Base-by-base conservation (phyloP, 2,888 invertebrate species). In the Lymantria dispar region DNA sequence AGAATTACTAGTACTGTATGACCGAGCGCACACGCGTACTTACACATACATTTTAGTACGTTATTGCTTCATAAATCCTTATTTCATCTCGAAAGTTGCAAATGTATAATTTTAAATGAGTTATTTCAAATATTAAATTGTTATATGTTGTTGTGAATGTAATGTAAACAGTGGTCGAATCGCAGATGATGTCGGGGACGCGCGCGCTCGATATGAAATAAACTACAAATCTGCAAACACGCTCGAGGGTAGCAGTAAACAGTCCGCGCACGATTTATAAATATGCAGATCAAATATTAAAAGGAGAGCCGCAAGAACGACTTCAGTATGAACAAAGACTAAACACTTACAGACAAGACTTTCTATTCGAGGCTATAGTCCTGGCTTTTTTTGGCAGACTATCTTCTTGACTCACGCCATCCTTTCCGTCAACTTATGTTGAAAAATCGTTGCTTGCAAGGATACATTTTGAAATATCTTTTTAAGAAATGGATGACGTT, bases 241-340 rank as follows among this genome's bases (percentile, higher is more conserved):
- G 67, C 70, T 66, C 60, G 64, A 62, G 67, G 66, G 63, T 55
- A 61, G 52, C 54, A 50, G 68, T 75, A 68, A 72, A 75, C 76
- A 75, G 71, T 64, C 68, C 70, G 62, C 64, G 58, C 58, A 70
- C 70, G 80, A 76, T 84, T 83, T 84, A 85, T 84, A 84, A 84
- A 85, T 84, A 85, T 85, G 84, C 82, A 84, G 78, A 85, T 84
- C 85, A 84, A 84, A 85, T 84, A 85, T 83, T 85, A 84, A 84
- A 85, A 82, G 78, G 77, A 79, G 77, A 80, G 71, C 79, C 80
- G 68, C 81, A 76, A 80, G 84, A 83, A 80, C 74, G 81, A 80
- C 77, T 74, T 9, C 64, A 61, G 54, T 54, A 62, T 48, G 41
- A n/a, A 50, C 72, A 70, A 54, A 73, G 74, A 68, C 38, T 50